Evolutionary conservation across 2,797 vertebrate species (phyloP).

Genomic region (Eulemur mongoz): DNA sequence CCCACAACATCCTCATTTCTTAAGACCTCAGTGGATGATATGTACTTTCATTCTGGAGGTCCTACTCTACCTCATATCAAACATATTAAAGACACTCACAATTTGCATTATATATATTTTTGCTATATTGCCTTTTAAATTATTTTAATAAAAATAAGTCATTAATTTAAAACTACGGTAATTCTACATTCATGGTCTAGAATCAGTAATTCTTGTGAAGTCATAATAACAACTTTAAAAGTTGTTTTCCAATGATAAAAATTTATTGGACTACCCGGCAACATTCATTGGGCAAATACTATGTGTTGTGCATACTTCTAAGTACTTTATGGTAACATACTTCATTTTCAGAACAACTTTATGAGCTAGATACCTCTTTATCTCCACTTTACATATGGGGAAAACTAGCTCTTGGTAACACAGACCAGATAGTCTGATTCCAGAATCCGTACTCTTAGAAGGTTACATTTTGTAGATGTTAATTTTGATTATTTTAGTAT

Average conservation of each 20-base stretch:
- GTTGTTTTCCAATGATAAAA: not conserved
- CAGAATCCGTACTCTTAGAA: not conserved
- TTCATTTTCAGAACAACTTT: not conserved
- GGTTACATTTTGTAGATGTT: not conserved
- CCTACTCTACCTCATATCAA: not conserved
- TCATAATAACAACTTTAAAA: not conserved
- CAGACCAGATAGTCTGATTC: not conserved
- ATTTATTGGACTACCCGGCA: not conserved
- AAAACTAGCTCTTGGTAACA: not conserved
- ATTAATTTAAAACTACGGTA: not conserved
- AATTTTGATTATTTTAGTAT: slow-evolving; percentile 14
- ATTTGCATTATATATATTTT: not conserved
- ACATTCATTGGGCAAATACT: not conserved
- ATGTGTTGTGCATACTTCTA: not conserved
- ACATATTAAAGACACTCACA: not conserved
- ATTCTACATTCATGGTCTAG: not conserved
- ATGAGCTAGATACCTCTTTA: not conserved
- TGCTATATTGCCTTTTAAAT: not conserved
- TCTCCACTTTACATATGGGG: not conserved
- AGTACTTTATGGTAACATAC: not conserved
- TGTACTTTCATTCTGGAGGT: not conserved
- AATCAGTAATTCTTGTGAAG: not conserved
- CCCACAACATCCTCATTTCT: not conserved
- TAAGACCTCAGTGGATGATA: not conserved
- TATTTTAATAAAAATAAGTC: not conserved